Evolutionary conservation across 2,888 invertebrate species (phyloP).

Genomic region (Meghimatium bilineatum): DNA sequence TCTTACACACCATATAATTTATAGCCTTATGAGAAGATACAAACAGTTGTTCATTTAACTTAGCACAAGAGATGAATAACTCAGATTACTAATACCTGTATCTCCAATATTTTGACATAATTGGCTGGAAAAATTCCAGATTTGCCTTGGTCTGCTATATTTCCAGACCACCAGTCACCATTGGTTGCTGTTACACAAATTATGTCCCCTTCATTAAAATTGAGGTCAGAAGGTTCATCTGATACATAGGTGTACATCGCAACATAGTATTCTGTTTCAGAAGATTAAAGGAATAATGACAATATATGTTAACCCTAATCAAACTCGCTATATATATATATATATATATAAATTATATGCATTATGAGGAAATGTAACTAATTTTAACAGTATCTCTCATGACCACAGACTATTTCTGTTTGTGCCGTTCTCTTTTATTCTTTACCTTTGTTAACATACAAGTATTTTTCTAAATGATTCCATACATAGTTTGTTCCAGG

Average conservation of each 20-base stretch:
- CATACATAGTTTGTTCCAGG: no score
- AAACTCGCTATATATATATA: no score
- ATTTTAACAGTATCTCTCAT: no score
- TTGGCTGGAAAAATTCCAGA: slow-evolving; percentile 98
- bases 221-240: slow-evolving; percentile 90
- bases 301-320: no score
- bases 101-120: slow-evolving; percentile 82
- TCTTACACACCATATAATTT: background rate
- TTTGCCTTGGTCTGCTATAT: slow-evolving; percentile 83
- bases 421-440: no score
- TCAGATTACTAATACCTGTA: slow-evolving; percentile 59
- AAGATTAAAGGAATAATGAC: no score
- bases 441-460: no score
- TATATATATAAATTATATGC: no score
- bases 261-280: slow-evolving; percentile 66
- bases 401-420: no score
- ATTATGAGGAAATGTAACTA: no score
- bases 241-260: slow-evolving; percentile 74
- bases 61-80: background rate
- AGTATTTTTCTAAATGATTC: no score
- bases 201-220: slow-evolving; percentile 89
- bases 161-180: slow-evolving; percentile 99
- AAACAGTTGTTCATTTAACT: background rate
- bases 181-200: slow-evolving; percentile 92
- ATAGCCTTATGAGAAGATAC: background rate